These are phyloP conservation scores for Iguana delicatissima DNA, from an alignment of 2,797 vertebrate species.

Conservation along the genomic window DNA sequence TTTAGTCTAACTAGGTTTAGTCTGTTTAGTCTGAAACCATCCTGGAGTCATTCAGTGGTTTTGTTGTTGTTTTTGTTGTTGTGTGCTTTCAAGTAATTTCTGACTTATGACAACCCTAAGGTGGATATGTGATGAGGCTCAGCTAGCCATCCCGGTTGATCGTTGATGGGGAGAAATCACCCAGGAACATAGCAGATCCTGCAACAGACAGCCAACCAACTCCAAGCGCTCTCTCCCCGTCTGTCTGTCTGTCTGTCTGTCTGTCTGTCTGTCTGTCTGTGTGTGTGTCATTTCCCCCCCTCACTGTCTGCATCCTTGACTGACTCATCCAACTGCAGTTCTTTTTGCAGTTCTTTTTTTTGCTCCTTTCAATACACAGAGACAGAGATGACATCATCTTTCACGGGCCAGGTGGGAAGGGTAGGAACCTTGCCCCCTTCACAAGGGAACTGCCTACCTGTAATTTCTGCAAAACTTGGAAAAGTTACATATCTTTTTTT, in stretches of 20 bases:
- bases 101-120: too few relatives aligned
- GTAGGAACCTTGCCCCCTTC: too few relatives aligned
- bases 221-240: not conserved
- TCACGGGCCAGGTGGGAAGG: not conserved
- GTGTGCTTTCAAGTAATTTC: too few relatives aligned
- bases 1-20: too few relatives aligned
- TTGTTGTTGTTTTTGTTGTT: too few relatives aligned
- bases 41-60: too few relatives aligned
- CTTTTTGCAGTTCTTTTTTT: not conserved
- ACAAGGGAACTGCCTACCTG: not conserved
- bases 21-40: too few relatives aligned
- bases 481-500: too few relatives aligned
- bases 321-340: slow-evolving; percentile 15
- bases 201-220: not conserved
- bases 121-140: too few relatives aligned
- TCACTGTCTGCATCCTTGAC: not conserved
- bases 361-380: not conserved
- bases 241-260: not conserved
- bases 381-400: not conserved
- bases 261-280: not conserved
- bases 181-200: not conserved
- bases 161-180: not conserved
- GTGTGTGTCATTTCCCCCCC: not conserved
- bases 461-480: too few relatives aligned
- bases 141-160: not conserved